Percentiles rank a stretch among this genome's conserved stretches.
These are phyloP conservation scores for Tetragnatha versicolor DNA, from an alignment of 1,140 invertebrate genomes.

Conservation along the genomic window DNA sequence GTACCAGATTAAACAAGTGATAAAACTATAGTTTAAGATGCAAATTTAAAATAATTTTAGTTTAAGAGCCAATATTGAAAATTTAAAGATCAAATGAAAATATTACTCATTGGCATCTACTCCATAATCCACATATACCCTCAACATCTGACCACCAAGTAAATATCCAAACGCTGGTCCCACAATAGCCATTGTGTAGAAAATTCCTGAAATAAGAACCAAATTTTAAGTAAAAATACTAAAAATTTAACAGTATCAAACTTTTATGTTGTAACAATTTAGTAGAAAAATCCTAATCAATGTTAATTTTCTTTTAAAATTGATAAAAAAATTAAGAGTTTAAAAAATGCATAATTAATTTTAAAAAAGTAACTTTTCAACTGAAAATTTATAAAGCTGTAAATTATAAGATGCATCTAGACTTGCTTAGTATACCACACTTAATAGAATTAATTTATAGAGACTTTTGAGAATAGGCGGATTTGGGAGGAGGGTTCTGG, in stretches of 20 bases:
- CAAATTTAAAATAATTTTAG: not conserved
- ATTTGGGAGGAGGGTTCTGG: too few species aligned
- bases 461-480: too few species aligned
- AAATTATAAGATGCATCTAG: too few species aligned
- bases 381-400: too few species aligned
- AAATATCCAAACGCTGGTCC: constrained; percentile 91
- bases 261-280: not conserved
- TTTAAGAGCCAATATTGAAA: not conserved
- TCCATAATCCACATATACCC: constrained; percentile 86
- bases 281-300: not conserved
- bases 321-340: not conserved
- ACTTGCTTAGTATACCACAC: too few species aligned
- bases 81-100: constrained; percentile 6
- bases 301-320: not conserved
- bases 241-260: not conserved
- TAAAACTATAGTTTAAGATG: too few species aligned
- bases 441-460: too few species aligned
- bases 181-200: constrained; percentile 94
- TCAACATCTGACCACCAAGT: constrained; percentile 86
- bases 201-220: constrained; percentile 73
- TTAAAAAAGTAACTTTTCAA: too few species aligned
- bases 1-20: too few species aligned
- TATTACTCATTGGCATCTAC: constrained; percentile 73
- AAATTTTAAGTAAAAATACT: not conserved
- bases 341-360: not conserved